Percentiles rank a stretch among this genome's conserved stretches.
Evolutionary conservation across 2,888 invertebrate species (phyloP).

Genomic region (Arge pagana): DNA sequence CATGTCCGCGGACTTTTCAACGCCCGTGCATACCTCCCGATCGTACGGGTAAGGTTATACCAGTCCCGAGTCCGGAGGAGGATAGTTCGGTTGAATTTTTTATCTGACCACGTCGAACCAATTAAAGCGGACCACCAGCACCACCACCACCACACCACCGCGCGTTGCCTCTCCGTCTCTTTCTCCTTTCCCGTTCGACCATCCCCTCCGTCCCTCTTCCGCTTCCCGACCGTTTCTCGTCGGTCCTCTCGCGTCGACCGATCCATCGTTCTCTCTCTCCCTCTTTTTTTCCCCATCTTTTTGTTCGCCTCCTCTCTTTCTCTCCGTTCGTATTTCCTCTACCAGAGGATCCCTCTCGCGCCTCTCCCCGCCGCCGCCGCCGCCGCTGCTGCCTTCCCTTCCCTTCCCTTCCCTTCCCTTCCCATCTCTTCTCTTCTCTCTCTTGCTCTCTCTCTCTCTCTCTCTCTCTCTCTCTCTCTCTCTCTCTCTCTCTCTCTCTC

Average conservation of each 20-base stretch:
- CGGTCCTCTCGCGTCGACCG: conserved; percentile 8
- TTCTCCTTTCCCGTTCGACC: conserved; percentile 23
- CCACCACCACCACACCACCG: conserved; percentile 37
- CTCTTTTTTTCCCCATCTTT: background rate
- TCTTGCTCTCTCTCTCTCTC: conserved; percentile 1
- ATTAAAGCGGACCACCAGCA: conserved; percentile 54
- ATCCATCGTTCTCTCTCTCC: background rate
- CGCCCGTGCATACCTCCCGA: too few relatives aligned
- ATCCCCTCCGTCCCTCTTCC: conserved; percentile 13
- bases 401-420: conserved; percentile 25
- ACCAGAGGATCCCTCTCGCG: conserved; percentile 41
- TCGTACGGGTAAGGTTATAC: conserved; percentile 13
- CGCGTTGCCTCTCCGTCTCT: conserved; percentile 20
- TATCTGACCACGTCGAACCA: conserved; percentile 57
- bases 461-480: conserved; percentile 14
- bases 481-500: conserved; percentile 17
- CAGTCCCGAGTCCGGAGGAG: conserved; percentile 3
- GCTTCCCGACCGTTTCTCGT: conserved; percentile 6
- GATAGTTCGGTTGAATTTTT: conserved; percentile 50
- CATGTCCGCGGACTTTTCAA: conserved; percentile 10
- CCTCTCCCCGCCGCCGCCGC: conserved; percentile 39
- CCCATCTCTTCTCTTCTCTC: conserved; percentile 19
- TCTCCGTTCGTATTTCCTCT: conserved; percentile 22
- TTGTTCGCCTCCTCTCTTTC: conserved; percentile 13
- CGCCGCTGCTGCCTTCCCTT: conserved; percentile 34